Base-by-base conservation (phyloP, 2,888 invertebrate genomes). In the Molanna angustata region DNA sequence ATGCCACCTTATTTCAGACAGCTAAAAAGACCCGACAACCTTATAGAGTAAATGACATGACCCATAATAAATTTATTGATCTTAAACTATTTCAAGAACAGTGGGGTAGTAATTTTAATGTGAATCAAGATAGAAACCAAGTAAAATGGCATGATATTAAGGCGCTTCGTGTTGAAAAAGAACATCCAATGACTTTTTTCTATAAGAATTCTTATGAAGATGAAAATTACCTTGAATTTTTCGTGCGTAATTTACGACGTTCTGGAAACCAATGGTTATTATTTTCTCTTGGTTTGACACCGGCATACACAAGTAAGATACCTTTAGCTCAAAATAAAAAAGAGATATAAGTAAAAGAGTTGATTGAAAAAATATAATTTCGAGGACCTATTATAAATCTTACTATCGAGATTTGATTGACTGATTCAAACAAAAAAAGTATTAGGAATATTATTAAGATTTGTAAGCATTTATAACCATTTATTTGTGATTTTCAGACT, bases 61-160 rank as follows among this genome's bases (percentile, higher is more conserved):
- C 22, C n/a, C 33, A 51, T 43, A 48, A 56, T 13, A 42, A 52
- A 19, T 51, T 57, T 40, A 39, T 20, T 31, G 57, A 57, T 46
- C 31, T 57, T n/a, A 57, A 57, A 48, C 19, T 32, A 16, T 45
- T 60, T 14, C 45, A 56, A 43, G 54, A 56, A 49, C 35, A 35
- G 17, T 47, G 47, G 43, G 52, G 49, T n/a, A 49, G 31, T 33
- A 58, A 41, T 41, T 41, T 41, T 19, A 41, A 16, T 41, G 20
- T 41, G 27, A 27, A 27, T 27, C 27, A 27, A 27, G 27, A 27
- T 27, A 27, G 27, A 27, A 27, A 27, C 27, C 27, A 27, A 27
- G 27, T 27, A 27, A 27, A 27, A 27, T 27, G 27, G 27, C 27
- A 27, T 27, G 27, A 27, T 27, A 27, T 27, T 27, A 27, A 27